A percentile compares a stretch with the other conserved stretches of the same genome.
Evolutionary conservation across 2,797 vertebrate species (phyloP).

Genomic region (Sarcophilus harrisii): DNA sequence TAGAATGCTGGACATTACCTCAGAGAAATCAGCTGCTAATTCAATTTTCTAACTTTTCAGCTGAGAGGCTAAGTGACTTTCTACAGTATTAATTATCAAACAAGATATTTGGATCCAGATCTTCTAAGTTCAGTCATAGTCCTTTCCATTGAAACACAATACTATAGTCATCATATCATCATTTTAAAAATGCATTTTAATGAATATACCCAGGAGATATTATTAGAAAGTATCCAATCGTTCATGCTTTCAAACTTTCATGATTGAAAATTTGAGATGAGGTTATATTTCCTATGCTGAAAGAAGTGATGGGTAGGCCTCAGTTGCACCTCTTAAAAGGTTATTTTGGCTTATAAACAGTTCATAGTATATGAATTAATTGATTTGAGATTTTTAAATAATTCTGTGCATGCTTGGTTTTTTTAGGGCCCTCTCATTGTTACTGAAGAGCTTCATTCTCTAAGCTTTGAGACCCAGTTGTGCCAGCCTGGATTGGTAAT

Average conservation of each 20-base stretch:
- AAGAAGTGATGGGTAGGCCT: not conserved
- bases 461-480: slow-evolving; percentile 93
- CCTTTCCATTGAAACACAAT: not conserved
- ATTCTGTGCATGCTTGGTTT: not conserved
- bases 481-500: slow-evolving; percentile 91
- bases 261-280: not conserved
- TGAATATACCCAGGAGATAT: not conserved
- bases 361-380: not conserved
- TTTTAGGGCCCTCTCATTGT: slow-evolving; percentile 89
- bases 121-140: not conserved
- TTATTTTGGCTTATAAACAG: not conserved
- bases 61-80: not conserved
- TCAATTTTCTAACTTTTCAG: not conserved
- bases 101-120: not conserved
- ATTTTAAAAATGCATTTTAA: not conserved
- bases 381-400: not conserved
- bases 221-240: not conserved
- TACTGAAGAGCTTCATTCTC: slow-evolving; percentile 94
- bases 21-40: not conserved
- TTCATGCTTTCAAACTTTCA: not conserved
- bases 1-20: not conserved
- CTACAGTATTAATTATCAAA: not conserved
- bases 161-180: not conserved
- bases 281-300: not conserved
- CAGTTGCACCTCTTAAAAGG: not conserved